Evolutionary conservation across 2,113 vertebrate genomes (phyloP), one percentile per base, ranked within the genome.

Genomic region (Microtus richardsoni): DNA sequence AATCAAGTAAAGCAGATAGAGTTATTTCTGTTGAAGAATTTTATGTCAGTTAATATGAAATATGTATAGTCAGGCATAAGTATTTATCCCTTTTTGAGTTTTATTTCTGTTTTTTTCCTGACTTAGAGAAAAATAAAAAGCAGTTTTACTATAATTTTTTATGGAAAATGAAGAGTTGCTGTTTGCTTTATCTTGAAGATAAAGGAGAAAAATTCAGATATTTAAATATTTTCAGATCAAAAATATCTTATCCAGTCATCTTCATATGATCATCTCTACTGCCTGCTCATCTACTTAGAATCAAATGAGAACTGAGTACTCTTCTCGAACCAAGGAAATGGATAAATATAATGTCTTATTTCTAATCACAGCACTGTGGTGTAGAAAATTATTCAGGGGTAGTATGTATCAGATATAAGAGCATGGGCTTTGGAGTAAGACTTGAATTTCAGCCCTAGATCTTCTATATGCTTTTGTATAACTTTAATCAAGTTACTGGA

Each of bases 331-430:
- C 21, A 74, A 33, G 54, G 28, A 5, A 77, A 60, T 93, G 2
- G 83, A 86, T 94, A 95, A 95, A 36, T 44, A 36, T n/a, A 30
- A 62, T 91, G 93, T 93, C 49, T 62, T 87, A 77, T 73, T 96
- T 97, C 73, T 93, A 87, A 91, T 93, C 47, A 33, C 90, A 78
- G 75, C n/a, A 47, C 41, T 86, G 9, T 93, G 70, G 2, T 82
- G 41, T 87, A 86, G 11, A 16, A 91, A 91, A 86, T 89, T 73
- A 19, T 89, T 60, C 12, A 83, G 19, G 70, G n/a, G 14, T 26
- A 94, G 26, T 78, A 60, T 66, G 11, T 90, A 0, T 73, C 11
- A 88, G 62, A 3, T 87, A 28, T n/a, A 92, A 92, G 79, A 92
- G 10, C 28, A 36, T 95, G 28, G 10, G 22, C 49, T 96, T 96